Conservation (phyloP, 2,797 vertebrate genomes). For the Gambelia wislizenii region DNA sequence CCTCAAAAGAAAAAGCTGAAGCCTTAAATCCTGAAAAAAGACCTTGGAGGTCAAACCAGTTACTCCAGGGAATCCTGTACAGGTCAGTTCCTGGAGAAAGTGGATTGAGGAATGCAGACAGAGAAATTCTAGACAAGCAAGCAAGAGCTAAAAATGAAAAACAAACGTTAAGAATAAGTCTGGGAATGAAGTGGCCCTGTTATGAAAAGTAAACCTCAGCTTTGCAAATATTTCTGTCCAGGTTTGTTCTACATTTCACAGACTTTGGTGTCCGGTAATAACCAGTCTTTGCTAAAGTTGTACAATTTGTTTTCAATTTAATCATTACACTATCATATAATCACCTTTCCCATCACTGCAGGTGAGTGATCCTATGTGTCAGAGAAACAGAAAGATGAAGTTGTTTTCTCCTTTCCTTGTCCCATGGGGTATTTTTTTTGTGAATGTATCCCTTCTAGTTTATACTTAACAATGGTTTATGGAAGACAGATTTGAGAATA, state of each 20-base stretch:
- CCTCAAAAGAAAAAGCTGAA: constrained; percentile 25
- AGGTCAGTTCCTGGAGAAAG: constrained; percentile 40
- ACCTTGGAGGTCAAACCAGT: constrained; percentile 23
- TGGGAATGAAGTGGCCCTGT: constrained; percentile 2
- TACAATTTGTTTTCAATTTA: not conserved
- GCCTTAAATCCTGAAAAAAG: constrained; percentile 11
- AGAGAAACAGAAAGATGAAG: not conserved
- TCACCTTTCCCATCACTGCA: too few relatives aligned
- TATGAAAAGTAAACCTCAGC: constrained; percentile 18
- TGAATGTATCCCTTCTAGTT: not conserved
- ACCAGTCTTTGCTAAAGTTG: not conserved
- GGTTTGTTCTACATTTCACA: constrained; percentile 3
- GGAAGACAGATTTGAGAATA: not conserved
- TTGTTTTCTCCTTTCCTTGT: not conserved
- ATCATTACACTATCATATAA: not conserved
- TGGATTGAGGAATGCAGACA: constrained; percentile 20
- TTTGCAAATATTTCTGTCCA: not conserved
- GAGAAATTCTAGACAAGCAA: constrained; percentile 19
- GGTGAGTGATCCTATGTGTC: not conserved
- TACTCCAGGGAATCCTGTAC: constrained; percentile 25
- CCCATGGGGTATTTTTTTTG: not conserved
- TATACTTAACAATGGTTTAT: not conserved
- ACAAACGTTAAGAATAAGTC: not conserved
- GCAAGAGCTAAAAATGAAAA: constrained; percentile 25
- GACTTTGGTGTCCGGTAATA: not conserved